Evolutionary conservation across 2,113 vertebrate genomes (phyloP).

Genomic region (Passer montanus): DNA sequence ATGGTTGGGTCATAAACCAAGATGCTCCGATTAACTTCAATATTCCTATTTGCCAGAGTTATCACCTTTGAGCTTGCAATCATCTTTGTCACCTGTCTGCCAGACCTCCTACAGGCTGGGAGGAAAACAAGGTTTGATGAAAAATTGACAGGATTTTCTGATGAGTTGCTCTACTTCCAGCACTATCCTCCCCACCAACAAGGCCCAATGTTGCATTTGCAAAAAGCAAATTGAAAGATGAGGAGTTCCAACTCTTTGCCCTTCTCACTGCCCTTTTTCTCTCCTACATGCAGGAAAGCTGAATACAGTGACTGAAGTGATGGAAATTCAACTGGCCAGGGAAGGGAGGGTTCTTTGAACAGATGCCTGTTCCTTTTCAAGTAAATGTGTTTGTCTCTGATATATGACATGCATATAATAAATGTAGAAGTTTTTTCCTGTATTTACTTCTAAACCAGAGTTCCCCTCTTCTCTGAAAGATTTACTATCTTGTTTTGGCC

Average conservation of each 20-base stretch:
- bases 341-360: background rate
- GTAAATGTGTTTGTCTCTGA: background rate
- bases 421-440: background rate
- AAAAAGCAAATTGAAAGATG: background rate
- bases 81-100: background rate
- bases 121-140: background rate
- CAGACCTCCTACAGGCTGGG: background rate
- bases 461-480: background rate
- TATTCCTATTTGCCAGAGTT: background rate
- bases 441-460: background rate
- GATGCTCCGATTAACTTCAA: background rate
- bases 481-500: background rate
- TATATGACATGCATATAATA: background rate
- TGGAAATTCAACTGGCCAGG: background rate
- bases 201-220: background rate
- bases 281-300: background rate
- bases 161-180: background rate
- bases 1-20: background rate
- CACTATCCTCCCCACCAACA: background rate
- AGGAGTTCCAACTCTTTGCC: background rate
- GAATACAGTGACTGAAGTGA: background rate
- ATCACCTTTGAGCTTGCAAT: background rate
- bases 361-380: background rate
- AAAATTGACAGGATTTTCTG: background rate
- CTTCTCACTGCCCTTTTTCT: background rate